Conservation (phyloP, 2,888 invertebrate genomes). For the Rhyacophila evoluta region DNA sequence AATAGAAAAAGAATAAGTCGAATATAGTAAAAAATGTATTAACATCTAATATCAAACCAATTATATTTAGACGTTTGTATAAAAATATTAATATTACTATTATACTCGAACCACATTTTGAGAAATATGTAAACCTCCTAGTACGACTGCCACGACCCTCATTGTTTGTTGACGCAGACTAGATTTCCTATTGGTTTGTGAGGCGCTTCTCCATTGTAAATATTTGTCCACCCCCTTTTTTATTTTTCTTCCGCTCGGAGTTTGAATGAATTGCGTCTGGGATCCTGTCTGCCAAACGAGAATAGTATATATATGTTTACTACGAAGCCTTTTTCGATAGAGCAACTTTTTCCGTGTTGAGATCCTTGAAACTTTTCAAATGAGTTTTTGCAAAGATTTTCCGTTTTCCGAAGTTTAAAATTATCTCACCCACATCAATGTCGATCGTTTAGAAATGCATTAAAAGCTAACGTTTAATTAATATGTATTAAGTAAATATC, state of each 20-base stretch:
- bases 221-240: slow-evolving; percentile 26
- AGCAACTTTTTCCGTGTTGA: slow-evolving; percentile 22
- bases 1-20: too few species aligned
- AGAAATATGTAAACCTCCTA: neutral
- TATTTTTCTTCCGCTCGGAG: slow-evolving; percentile 34
- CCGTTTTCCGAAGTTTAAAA: neutral
- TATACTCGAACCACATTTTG: slow-evolving; percentile 10
- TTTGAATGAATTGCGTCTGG: slow-evolving; percentile 41
- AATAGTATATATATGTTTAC: neutral
- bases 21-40: neutral
- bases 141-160: neutral
- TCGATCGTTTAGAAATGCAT: neutral
- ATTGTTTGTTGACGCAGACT: slow-evolving; percentile 20
- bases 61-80: neutral
- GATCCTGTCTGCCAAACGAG: slow-evolving; percentile 8
- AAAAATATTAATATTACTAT: neutral
- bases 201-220: slow-evolving; percentile 16
- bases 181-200: slow-evolving; percentile 33
- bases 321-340: neutral
- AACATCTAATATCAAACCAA: neutral
- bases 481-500: too few species aligned
- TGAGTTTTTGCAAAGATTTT: slow-evolving; percentile 4
- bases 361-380: slow-evolving; percentile 10
- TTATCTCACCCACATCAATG: slow-evolving; percentile 15
- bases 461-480: neutral